phyloP scores from a whole-genome alignment of 2,797 vertebrate species.

The Gallinago nigripennis region DNA sequence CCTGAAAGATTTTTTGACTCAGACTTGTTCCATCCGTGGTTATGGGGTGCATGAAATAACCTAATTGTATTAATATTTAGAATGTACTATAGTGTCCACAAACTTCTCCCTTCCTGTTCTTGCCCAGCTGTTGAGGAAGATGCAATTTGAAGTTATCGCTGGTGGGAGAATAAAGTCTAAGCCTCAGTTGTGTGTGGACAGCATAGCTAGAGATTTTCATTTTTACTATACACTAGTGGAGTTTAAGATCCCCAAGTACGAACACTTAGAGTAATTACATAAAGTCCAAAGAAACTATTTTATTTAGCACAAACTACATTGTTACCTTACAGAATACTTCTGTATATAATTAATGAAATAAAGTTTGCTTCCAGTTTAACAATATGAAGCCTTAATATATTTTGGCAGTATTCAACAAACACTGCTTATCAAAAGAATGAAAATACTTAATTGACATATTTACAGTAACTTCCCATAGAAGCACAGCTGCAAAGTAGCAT shows the following conservation, averaged over 20 bases:
- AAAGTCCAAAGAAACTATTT: background rate
- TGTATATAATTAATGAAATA: constrained; percentile 27
- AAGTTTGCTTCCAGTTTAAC: constrained; percentile 36
- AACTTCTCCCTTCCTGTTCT: background rate
- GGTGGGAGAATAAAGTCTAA: background rate
- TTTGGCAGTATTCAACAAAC: constrained; percentile 42
- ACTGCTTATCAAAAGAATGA: constrained; percentile 41
- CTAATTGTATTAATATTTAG: background rate
- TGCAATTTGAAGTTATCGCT: background rate
- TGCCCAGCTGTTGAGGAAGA: background rate
- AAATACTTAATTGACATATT: constrained; percentile 58
- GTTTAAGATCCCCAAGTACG: background rate
- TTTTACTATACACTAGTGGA: background rate
- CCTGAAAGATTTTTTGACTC: background rate
- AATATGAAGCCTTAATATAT: background rate
- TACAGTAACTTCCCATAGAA: constrained; percentile 46
- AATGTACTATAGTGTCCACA: background rate
- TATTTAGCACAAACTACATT: background rate
- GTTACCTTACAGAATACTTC: background rate
- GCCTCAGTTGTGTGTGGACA: background rate
- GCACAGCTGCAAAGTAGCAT: constrained; percentile 59
- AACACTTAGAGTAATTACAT: background rate
- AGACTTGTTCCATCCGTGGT: background rate
- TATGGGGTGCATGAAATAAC: background rate
- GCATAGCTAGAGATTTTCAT: background rate